Evolutionary conservation across 2,888 invertebrate genomes (phyloP), one percentile per base, ranked within the genome.

Genomic region (Schizotus pectinicornis): DNA sequence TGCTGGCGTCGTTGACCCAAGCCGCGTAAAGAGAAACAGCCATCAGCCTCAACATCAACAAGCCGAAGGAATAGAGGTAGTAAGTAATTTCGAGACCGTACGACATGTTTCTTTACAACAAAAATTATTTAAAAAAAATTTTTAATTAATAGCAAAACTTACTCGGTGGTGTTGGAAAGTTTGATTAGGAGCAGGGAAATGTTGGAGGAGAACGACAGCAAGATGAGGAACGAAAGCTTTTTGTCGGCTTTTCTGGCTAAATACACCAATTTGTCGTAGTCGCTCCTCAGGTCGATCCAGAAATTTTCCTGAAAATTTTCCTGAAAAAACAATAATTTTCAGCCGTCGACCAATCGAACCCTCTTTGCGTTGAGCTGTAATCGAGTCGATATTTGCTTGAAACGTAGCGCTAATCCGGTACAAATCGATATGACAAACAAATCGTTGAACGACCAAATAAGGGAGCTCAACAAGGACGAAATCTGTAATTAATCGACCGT

Each of bases 1-100:
- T 64, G 84, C 86, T 76, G 82, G 82, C 67, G 84, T 79, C 51
- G 84, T 75, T 60, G 80, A 80, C 65, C 79, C 78, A 41, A 82
- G 79, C 31, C 80, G 87, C 87, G 46, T 83, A 85, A 35, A 88
- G 72, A 0, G 88, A 87, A 0, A 89, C 87, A 0, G 84, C 82
- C 0, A 85, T 77, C 0, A 86, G 85, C 47, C 88, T 80, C 1
- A 81, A 75, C 55, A 88, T 79, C 13, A 88, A 75, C 68, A 84
- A 88, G 2, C 83, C 82, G 47, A 88, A 81, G 0, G 88, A 88
- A 70, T 83, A 86, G 22, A 85, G 74, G 63, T 86, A 86, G 73
- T 88, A 88, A 1, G 81, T 47, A 53, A 67, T 63, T 33, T 67
- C 47, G 1, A 67, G 47, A 14, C 54, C 9, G 14, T 55, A 47